Evolutionary conservation across 2,797 vertebrate species (phyloP).

Genomic region (Gouania willdenowi): DNA sequence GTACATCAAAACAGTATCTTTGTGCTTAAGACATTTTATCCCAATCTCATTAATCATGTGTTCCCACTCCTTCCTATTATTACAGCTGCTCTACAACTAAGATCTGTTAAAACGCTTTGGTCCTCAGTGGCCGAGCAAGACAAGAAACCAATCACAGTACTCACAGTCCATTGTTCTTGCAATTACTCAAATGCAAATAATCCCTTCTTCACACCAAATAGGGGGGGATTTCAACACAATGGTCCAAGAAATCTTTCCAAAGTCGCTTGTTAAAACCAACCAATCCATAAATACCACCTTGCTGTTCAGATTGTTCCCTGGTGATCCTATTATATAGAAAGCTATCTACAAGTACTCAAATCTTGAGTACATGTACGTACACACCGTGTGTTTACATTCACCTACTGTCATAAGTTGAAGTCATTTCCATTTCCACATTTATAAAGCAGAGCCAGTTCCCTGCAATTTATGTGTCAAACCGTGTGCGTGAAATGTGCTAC

Average conservation of each 20-base stretch:
- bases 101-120: constrained; percentile 63
- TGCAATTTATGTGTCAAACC: constrained; percentile 58
- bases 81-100: constrained; percentile 78
- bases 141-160: constrained; percentile 43
- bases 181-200: constrained; percentile 42
- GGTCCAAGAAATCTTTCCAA: too few species aligned
- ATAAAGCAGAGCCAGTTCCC: constrained; percentile 30
- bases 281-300: too few species aligned
- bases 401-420: too few species aligned
- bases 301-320: too few species aligned
- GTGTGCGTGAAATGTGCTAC: constrained; percentile 35
- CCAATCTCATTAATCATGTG: constrained; percentile 74
- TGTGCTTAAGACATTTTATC: constrained; percentile 48
- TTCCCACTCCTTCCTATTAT: constrained; percentile 76
- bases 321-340: too few species aligned
- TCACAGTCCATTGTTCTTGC: constrained; percentile 51
- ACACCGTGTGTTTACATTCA: too few species aligned
- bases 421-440: constrained; percentile 36
- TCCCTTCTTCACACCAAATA: constrained; percentile 51
- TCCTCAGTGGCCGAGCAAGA: constrained; percentile 47
- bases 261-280: too few species aligned
- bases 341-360: too few species aligned
- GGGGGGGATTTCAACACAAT: too few species aligned
- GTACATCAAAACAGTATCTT: constrained; percentile 33
- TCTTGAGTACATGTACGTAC: too few species aligned